Percentiles rank a stretch among this genome's conserved stretches.
These are phyloP conservation scores for Keiferia lycopersicella DNA, from an alignment of 2,888 invertebrate species.

Conservation along the genomic window DNA sequence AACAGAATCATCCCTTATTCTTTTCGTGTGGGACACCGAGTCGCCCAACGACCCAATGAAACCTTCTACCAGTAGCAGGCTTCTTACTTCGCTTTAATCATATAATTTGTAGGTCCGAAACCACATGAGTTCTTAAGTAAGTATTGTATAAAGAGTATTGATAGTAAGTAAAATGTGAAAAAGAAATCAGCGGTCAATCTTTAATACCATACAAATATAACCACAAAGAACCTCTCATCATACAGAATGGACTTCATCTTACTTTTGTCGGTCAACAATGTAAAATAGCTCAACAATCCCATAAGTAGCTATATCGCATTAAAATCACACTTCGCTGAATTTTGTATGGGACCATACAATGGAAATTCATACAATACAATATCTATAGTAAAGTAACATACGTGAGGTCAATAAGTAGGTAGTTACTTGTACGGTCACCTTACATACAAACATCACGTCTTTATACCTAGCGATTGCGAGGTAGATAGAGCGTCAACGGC, in stretches of 20 bases:
- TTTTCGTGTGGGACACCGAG: no score
- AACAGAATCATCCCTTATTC: no score
- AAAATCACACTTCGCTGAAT: constrained; percentile 50
- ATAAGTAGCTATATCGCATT: constrained; percentile 54
- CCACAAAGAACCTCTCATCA: not conserved
- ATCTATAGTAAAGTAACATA: constrained; percentile 30
- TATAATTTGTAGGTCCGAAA: no score
- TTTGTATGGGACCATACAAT: constrained; percentile 23
- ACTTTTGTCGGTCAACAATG: constrained; percentile 3
- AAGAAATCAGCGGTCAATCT: not conserved
- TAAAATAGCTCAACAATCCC: not conserved
- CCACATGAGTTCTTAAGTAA: no score
- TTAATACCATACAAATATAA: not conserved
- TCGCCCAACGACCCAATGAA: no score
- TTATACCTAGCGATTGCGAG: no score
- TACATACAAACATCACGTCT: no score
- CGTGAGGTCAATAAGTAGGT: not conserved
- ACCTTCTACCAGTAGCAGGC: no score
- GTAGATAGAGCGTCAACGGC: no score
- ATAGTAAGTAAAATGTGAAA: not conserved
- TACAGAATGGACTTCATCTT: not conserved
- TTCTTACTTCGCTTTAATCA: no score
- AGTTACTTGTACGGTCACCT: not conserved
- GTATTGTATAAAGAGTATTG: no score
- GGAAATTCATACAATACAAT: constrained; percentile 40